Evolutionary conservation across 2,888 invertebrate genomes (phyloP).

Genomic region (Julus scandinavius): DNA sequence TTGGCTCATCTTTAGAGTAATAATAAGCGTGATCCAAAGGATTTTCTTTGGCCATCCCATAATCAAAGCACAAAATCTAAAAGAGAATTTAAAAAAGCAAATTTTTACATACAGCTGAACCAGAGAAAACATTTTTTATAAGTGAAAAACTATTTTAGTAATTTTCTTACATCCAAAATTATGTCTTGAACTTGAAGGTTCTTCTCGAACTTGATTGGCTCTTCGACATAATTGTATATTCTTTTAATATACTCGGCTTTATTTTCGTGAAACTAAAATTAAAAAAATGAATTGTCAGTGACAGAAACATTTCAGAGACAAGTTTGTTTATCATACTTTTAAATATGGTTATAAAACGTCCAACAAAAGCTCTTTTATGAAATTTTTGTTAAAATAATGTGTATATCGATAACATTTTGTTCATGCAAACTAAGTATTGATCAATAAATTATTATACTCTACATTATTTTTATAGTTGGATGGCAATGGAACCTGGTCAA

Average conservation of each 20-base stretch:
- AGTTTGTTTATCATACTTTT: no score
- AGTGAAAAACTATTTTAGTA: neutral
- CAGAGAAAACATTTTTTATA: no score
- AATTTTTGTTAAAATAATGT: no score
- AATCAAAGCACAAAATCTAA: neutral
- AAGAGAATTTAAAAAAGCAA: neutral
- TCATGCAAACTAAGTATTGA: no score
- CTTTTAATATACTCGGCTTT: neutral
- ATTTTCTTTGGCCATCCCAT: constrained; percentile 31
- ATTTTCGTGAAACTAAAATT: neutral
- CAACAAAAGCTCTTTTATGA: no score
- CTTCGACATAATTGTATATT: neutral
- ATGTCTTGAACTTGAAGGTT: neutral
- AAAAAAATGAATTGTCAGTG: no score
- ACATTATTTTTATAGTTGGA: neutral
- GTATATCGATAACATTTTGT: no score
- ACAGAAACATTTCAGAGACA: no score
- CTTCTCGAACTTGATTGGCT: neutral
- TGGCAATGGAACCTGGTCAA: neutral
- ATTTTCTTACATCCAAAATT: constrained; percentile 24
- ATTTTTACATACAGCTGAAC: no score
- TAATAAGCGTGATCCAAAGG: constrained; percentile 43
- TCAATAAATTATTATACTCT: no score
- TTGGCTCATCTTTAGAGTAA: constrained; percentile 11
- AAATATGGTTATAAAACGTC: no score